A percentile compares a stretch with the other conserved stretches of the same genome.
Evolutionary conservation across 2,888 invertebrate species (phyloP).

Genomic region (Eremobia ochroleuca): DNA sequence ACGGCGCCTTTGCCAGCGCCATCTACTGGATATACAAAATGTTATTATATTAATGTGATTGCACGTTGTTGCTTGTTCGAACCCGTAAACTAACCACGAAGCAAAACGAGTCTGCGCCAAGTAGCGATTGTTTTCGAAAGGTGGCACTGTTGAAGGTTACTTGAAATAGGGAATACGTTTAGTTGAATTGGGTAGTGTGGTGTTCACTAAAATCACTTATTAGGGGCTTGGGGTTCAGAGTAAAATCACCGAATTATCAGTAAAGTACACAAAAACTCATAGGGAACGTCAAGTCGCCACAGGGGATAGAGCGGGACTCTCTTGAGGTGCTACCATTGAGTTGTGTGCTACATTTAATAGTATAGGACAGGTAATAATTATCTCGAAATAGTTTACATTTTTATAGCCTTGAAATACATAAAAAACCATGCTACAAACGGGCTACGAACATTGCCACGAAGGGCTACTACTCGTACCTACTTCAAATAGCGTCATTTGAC

Average conservation of each 20-base stretch:
- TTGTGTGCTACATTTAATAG: no score
- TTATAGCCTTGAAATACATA: not conserved
- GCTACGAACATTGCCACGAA: not conserved
- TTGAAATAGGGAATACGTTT: not conserved
- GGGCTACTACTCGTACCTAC: not conserved
- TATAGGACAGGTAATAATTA: not conserved
- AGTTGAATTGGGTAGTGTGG: no score
- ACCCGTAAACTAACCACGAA: not conserved
- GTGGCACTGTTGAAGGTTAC: conserved; percentile 27
- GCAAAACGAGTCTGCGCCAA: not conserved
- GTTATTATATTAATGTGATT: not conserved
- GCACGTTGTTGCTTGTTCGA: not conserved
- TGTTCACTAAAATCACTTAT: no score
- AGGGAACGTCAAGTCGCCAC: no score
- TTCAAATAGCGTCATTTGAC: not conserved
- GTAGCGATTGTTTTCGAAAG: conserved; percentile 23
- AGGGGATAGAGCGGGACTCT: no score
- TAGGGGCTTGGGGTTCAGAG: no score
- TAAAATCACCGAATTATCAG: no score
- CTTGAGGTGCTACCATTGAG: no score
- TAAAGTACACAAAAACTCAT: no score
- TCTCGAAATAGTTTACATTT: not conserved
- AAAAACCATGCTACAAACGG: not conserved
- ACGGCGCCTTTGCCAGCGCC: conserved; percentile 65
- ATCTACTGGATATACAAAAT: conserved; percentile 65